A percentile compares a stretch with the other conserved stretches of the same genome.
phyloP scores from a whole-genome alignment of 30 jellyfish, hydroid and myxozoan genomes.

The Pelagia noctiluca region DNA sequence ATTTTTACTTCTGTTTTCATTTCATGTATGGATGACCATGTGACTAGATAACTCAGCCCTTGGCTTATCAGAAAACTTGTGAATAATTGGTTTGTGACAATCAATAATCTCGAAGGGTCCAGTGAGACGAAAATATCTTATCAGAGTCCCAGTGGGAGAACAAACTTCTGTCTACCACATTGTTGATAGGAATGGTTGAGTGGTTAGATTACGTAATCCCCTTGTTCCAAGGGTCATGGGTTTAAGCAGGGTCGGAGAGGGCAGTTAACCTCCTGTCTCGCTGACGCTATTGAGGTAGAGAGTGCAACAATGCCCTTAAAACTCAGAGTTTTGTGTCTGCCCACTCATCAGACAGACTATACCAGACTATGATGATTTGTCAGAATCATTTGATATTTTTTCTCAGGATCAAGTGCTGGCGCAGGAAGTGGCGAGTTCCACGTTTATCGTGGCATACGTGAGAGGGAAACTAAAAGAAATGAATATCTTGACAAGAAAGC shows the following conservation, averaged over 20 bases:
- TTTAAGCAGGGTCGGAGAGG: background rate
- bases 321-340: background rate
- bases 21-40: background rate
- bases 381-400: background rate
- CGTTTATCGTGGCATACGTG: slow-evolving; percentile 91
- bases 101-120: too few species aligned
- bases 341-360: background rate
- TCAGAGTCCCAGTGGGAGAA: too few species aligned
- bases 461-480: slow-evolving; percentile 84
- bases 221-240: background rate
- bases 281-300: background rate
- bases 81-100: too few species aligned
- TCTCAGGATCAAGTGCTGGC: slow-evolving; percentile 99
- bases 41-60: background rate
- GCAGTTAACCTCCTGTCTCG: too few species aligned
- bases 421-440: slow-evolving; percentile 99
- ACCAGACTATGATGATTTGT: background rate
- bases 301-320: background rate
- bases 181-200: too few species aligned
- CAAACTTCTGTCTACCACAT: too few species aligned
- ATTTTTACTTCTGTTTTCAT: background rate
- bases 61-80: too few species aligned
- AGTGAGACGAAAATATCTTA: too few species aligned
- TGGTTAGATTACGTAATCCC: background rate
- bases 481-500: slow-evolving; percentile 86